A percentile compares a stretch with the other conserved stretches of the same genome.
phyloP scores from a whole-genome alignment of 2,888 invertebrate genomes.

The Nemoura dubitans region DNA sequence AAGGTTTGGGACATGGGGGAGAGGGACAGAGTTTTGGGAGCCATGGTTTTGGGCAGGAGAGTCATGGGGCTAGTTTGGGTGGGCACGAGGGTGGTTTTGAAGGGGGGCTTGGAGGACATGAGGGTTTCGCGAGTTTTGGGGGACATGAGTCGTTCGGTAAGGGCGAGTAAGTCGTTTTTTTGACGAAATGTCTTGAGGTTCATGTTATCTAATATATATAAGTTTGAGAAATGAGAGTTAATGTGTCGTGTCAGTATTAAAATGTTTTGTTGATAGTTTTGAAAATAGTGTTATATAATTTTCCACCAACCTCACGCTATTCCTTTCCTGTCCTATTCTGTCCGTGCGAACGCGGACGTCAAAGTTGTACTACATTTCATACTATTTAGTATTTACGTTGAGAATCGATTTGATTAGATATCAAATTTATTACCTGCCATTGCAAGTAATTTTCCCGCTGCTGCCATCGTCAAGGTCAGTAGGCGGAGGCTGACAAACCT shows the following conservation, averaged over 20 bases:
- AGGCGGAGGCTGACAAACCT: background rate
- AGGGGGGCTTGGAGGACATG: constrained; percentile 17
- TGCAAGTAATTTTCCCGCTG: background rate
- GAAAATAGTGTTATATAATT: background rate
- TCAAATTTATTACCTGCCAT: too few relatives aligned
- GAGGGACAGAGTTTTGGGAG: constrained; percentile 38
- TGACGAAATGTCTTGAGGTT: background rate
- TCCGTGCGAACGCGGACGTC: too few relatives aligned
- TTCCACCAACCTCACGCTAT: background rate
- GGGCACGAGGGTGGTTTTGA: background rate
- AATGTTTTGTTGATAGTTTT: constrained; percentile 24
- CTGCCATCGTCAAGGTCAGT: background rate
- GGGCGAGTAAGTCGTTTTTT: background rate
- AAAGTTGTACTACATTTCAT: too few relatives aligned
- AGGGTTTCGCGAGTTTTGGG: background rate
- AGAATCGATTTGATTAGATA: too few relatives aligned
- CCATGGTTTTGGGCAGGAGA: constrained; percentile 17
- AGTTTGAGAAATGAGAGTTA: background rate
- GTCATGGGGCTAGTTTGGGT: constrained; percentile 37
- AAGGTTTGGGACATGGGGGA: constrained; percentile 14
- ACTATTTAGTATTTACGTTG: too few relatives aligned
- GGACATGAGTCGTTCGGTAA: constrained; percentile 8
- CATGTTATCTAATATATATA: background rate
- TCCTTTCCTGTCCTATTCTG: background rate
- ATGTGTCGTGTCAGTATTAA: constrained; percentile 24